phyloP scores from a whole-genome alignment of 2,113 vertebrate genomes.

The Pseudonaja textilis region DNA sequence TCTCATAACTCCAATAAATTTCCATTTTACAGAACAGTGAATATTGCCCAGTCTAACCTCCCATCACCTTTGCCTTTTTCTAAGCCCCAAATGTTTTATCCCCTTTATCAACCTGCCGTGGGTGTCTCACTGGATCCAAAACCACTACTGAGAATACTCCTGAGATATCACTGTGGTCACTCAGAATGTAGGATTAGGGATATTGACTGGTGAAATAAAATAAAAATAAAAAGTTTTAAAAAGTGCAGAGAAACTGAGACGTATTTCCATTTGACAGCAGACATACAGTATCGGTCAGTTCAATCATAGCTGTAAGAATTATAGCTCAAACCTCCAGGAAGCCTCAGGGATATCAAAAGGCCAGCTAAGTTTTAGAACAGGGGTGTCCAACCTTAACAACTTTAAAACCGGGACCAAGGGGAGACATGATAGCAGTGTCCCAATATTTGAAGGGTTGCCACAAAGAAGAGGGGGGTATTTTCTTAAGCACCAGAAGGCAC shows the following conservation, averaged over 20 bases:
- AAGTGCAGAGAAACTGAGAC: background rate
- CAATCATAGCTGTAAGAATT: background rate
- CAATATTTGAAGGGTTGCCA: background rate
- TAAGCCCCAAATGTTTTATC: background rate
- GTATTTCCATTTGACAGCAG: background rate
- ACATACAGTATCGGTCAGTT: background rate
- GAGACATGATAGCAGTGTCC: background rate
- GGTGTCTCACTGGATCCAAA: background rate
- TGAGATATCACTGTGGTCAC: background rate
- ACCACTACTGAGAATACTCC: background rate
- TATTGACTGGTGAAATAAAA: background rate
- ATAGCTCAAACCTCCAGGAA: background rate
- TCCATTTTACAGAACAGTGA: background rate
- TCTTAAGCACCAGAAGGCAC: background rate
- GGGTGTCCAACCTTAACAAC: background rate
- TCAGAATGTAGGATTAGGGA: background rate
- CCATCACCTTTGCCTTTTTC: background rate
- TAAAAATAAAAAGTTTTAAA: background rate
- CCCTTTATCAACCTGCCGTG: background rate
- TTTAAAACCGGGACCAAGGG: background rate
- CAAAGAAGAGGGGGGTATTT: background rate
- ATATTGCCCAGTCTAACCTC: background rate
- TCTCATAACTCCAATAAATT: background rate
- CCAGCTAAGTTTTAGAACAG: background rate
- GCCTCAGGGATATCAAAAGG: background rate